Conservation (phyloP, 2,113 vertebrate genomes). For the Actenoides hombroni region DNA sequence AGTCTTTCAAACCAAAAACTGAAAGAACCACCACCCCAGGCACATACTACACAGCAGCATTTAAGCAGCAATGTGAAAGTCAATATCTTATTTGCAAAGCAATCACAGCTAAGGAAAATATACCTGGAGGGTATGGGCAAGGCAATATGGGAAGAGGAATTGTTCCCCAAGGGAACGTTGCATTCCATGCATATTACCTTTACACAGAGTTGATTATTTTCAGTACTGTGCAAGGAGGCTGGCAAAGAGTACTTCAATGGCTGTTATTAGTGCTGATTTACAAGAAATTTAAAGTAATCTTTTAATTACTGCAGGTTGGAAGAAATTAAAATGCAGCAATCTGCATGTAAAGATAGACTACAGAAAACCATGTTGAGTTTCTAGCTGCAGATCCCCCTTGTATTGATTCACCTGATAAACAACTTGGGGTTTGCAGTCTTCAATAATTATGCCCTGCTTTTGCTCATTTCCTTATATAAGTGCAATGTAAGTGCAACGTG, state of each 20-base stretch:
- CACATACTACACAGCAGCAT: neutral
- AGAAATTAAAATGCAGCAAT: neutral
- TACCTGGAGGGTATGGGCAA: neutral
- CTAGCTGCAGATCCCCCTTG: neutral
- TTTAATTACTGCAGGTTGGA: neutral
- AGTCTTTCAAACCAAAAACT: neutral
- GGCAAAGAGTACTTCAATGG: neutral
- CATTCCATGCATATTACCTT: neutral
- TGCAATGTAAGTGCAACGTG: neutral
- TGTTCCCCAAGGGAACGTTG: neutral
- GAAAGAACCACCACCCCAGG: neutral
- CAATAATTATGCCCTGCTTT: neutral
- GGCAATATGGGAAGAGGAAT: neutral
- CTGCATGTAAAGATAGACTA: neutral
- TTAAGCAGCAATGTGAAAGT: neutral
- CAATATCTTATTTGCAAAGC: slow-evolving; percentile 6
- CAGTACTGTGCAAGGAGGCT: neutral
- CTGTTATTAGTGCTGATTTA: slow-evolving; percentile 11
- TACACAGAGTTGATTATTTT: slow-evolving; percentile 3
- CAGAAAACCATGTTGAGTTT: neutral
- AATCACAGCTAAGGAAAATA: neutral
- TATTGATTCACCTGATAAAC: neutral
- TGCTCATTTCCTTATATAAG: neutral
- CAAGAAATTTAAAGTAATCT: slow-evolving; percentile 11
- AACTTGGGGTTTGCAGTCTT: neutral